phyloP scores from a whole-genome alignment of 92 coral and sea anemone genomes.

The Paragorgia papillata region DNA sequence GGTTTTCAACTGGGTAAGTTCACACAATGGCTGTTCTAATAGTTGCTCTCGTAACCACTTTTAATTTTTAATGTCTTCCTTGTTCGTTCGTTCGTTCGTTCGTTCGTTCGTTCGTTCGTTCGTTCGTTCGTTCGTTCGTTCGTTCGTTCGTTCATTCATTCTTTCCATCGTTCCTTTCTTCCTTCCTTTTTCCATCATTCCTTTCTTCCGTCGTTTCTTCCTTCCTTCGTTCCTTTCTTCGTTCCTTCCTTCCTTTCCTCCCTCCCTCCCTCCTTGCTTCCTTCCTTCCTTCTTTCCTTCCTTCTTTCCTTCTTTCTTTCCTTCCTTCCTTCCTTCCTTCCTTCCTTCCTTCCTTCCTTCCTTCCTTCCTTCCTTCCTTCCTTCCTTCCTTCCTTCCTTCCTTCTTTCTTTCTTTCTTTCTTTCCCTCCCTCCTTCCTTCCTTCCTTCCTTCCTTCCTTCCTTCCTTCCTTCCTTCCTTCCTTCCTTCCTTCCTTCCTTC shows the following conservation, averaged over 20 bases:
- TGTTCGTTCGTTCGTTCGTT: too few species aligned
- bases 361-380: slow-evolving; percentile 13
- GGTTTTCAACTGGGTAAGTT: slow-evolving; percentile 16
- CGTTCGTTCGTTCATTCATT: too few species aligned
- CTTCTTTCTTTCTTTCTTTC: neutral
- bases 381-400: slow-evolving; percentile 18
- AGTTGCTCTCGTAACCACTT: too few species aligned
- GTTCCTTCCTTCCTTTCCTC: neutral
- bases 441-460: neutral
- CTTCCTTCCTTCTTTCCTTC: neutral
- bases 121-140: too few species aligned
- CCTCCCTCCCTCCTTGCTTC: neutral
- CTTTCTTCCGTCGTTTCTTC: neutral
- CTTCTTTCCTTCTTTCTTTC: neutral
- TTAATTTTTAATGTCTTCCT: too few species aligned
- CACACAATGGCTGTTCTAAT: too few species aligned
- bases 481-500: slow-evolving; percentile 7
- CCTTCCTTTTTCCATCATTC: too few species aligned
- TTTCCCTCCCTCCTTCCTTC: neutral
- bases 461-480: slow-evolving; percentile 2
- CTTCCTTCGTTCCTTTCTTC: neutral
- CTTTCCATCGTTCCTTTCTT: too few species aligned
- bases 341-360: slow-evolving; percentile 6
- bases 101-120: too few species aligned
- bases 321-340: slow-evolving; percentile 1